Evolutionary conservation across 2,888 invertebrate species (phyloP).

Genomic region (Pyralis farinalis): DNA sequence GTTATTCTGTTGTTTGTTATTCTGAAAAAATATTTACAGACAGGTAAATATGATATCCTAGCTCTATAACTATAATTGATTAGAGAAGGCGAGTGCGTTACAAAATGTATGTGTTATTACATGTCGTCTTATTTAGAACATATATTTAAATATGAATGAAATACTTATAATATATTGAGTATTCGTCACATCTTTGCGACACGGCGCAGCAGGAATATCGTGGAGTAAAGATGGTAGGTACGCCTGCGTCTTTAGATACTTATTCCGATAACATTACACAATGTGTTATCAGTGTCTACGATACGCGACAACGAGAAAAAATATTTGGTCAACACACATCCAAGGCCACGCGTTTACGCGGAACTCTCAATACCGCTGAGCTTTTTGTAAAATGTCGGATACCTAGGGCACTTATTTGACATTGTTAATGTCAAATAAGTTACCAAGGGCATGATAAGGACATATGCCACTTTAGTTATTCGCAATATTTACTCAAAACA

Average conservation of each 20-base stretch:
- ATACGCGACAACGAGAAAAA: constrained; percentile 46
- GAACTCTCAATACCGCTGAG: constrained; percentile 43
- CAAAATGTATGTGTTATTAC: too few relatives aligned
- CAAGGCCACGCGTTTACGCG: constrained; percentile 66
- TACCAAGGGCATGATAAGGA: constrained; percentile 51
- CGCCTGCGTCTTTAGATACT: constrained; percentile 33
- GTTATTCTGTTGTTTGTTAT: too few relatives aligned
- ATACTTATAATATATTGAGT: too few relatives aligned
- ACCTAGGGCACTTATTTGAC: too few relatives aligned
- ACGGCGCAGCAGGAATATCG: too few relatives aligned
- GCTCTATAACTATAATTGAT: too few relatives aligned
- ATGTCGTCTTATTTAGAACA: too few relatives aligned
- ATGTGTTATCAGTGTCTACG: constrained; percentile 56
- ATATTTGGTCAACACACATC: constrained; percentile 53
- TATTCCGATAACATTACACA: constrained; percentile 52
- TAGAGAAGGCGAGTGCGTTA: too few relatives aligned
- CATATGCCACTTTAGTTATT: constrained; percentile 14
- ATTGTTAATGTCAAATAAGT: constrained; percentile 62
- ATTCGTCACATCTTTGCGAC: too few relatives aligned
- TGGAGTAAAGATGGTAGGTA: constrained; percentile 21
- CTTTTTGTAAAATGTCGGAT: constrained; percentile 12
- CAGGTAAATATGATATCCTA: too few relatives aligned
- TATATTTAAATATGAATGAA: too few relatives aligned
- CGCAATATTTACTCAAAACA: constrained; percentile 1
- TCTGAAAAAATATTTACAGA: too few relatives aligned